phyloP scores from a whole-genome alignment of 2,797 vertebrate species.

The Loris lydekkerianus region DNA sequence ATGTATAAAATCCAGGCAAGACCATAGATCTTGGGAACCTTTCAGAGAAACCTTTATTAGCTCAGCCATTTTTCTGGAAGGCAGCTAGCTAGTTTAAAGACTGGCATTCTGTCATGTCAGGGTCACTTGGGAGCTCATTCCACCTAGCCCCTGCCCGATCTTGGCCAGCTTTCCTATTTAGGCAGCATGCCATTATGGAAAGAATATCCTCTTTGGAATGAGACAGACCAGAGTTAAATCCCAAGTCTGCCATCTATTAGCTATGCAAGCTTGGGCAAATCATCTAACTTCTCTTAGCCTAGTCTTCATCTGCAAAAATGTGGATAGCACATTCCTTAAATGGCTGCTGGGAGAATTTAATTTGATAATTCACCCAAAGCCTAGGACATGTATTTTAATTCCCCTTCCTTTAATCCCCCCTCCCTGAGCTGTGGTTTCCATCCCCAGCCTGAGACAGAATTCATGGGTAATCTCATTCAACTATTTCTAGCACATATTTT shows the following conservation, averaged over 20 bases:
- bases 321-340: background rate
- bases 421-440: background rate
- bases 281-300: background rate
- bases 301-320: background rate
- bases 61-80: background rate
- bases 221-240: background rate
- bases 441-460: background rate
- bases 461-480: background rate
- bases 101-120: background rate
- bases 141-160: background rate
- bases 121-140: background rate
- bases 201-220: background rate
- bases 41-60: background rate
- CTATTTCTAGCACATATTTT: background rate
- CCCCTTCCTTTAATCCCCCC: background rate
- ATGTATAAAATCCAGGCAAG: background rate
- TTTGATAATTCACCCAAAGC: background rate
- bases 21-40: background rate
- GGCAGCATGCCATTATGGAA: background rate
- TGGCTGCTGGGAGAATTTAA: background rate
- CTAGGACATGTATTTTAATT: background rate
- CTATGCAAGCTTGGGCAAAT: background rate
- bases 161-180: background rate
- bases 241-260: background rate
- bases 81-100: background rate